These are phyloP conservation scores for Colletes gigas DNA, from an alignment of 1,140 invertebrate genomes.

Conservation along the genomic window DNA sequence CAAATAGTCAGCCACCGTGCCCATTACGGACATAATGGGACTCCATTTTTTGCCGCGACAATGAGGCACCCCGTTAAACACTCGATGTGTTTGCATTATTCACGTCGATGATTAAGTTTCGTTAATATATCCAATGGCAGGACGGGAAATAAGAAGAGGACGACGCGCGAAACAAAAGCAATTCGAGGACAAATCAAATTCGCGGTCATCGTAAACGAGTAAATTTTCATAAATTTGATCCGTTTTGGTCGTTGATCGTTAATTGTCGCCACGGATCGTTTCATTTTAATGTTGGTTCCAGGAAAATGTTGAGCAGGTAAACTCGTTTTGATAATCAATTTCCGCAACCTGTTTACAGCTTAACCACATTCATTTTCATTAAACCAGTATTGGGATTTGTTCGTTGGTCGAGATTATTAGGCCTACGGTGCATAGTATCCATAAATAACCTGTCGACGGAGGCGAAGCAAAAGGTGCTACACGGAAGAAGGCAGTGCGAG, in stretches of 20 bases:
- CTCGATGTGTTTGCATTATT: constrained; percentile 62
- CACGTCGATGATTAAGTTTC: constrained; percentile 57
- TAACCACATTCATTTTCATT: constrained; percentile 26
- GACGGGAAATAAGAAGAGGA: background rate
- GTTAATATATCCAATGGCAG: constrained; percentile 60
- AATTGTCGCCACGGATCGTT: background rate
- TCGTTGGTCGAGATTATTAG: constrained; percentile 34
- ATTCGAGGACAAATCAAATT: background rate
- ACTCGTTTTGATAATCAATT: constrained; percentile 12
- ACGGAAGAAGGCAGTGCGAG: constrained; percentile 1
- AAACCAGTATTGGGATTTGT: constrained; percentile 14
- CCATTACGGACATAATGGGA: constrained; percentile 65
- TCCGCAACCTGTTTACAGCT: constrained; percentile 22
- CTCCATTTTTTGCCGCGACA: constrained; percentile 63
- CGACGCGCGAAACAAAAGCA: constrained; percentile 22
- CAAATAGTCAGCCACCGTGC: constrained; percentile 66
- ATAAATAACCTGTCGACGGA: constrained; percentile 22
- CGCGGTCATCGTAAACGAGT: constrained; percentile 5
- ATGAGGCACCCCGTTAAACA: constrained; percentile 62
- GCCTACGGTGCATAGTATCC: background rate
- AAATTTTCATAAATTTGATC: background rate
- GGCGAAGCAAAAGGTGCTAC: constrained; percentile 4
- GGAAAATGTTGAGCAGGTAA: background rate
- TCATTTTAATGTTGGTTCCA: background rate
- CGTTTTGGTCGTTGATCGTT: too few species aligned